A percentile compares a stretch with the other conserved stretches of the same genome.
These are phyloP conservation scores for Scaptomyza graminum DNA, from an alignment of 1,140 invertebrate species.

Conservation along the genomic window DNA sequence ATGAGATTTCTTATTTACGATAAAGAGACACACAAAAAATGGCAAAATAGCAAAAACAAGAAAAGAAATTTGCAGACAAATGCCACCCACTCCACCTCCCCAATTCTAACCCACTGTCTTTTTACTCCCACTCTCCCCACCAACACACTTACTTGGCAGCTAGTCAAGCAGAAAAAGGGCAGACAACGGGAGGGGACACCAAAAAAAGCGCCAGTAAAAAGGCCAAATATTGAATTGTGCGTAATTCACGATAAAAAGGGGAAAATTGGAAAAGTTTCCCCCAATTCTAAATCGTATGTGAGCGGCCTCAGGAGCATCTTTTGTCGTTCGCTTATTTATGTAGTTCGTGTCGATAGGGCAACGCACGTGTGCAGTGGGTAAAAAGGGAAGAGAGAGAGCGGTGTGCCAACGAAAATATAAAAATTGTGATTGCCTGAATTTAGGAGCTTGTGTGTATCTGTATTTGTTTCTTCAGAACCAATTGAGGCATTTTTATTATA, in stretches of 20 bases:
- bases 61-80: slow-evolving; percentile 46
- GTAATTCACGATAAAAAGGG: slow-evolving; percentile 83
- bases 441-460: slow-evolving; percentile 19
- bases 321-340: slow-evolving; percentile 71
- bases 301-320: slow-evolving; percentile 23
- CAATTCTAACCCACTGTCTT: not conserved
- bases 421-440: slow-evolving; percentile 78
- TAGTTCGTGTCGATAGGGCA: slow-evolving; percentile 65
- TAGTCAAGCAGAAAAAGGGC: slow-evolving; percentile 78
- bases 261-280: slow-evolving; percentile 83
- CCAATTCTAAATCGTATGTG: slow-evolving; percentile 37
- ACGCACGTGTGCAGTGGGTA: slow-evolving; percentile 53
- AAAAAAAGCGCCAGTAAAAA: slow-evolving; percentile 70
- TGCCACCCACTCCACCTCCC: slow-evolving; percentile 4
- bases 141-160: slow-evolving; percentile 42
- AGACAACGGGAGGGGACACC: slow-evolving; percentile 62
- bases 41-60: slow-evolving; percentile 69
- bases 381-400: slow-evolving; percentile 2
- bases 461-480: slow-evolving; percentile 24
- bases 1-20: slow-evolving; percentile 83
- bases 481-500: slow-evolving; percentile 69
- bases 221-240: slow-evolving; percentile 82
- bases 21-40: slow-evolving; percentile 77
- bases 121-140: not conserved
- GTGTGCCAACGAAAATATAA: slow-evolving; percentile 63